A percentile compares a stretch with the other conserved stretches of the same genome.
phyloP scores from a whole-genome alignment of 2,888 invertebrate genomes.

The Baronia brevicornis region DNA sequence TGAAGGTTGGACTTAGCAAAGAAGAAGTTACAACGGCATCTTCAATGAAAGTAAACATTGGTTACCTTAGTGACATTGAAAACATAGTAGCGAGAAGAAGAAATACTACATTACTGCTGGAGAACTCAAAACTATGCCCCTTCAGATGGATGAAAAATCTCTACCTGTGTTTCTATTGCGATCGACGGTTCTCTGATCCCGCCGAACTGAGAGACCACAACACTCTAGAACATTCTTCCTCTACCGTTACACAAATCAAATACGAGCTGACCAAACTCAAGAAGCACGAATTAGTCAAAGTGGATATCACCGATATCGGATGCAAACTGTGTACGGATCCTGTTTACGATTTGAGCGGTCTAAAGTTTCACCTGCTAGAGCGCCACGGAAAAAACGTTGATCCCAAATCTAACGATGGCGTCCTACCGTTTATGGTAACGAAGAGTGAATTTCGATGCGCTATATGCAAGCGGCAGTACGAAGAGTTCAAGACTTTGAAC shows the following conservation, averaged over 20 bases:
- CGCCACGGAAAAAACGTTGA: conserved; percentile 43
- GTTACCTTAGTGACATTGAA: conserved; percentile 27
- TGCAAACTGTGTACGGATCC: conserved; percentile 47
- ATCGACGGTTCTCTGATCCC: conserved; percentile 45
- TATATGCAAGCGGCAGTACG: conserved; percentile 42
- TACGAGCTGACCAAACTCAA: conserved; percentile 41
- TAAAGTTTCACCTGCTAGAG: conserved; percentile 47
- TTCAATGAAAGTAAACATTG: conserved; percentile 23
- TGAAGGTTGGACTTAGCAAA: conserved; percentile 19
- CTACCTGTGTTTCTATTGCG: conserved; percentile 57
- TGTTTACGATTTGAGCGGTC: conserved; percentile 29
- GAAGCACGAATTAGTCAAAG: conserved; percentile 54
- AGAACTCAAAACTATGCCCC: conserved; percentile 52
- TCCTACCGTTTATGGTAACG: conserved; percentile 51
- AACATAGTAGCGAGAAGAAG: conserved; percentile 41
- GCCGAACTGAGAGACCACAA: conserved; percentile 39
- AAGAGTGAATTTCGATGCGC: conserved; percentile 44
- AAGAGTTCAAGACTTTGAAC: conserved; percentile 53
- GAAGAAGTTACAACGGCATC: conserved; percentile 17
- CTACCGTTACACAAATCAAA: conserved; percentile 31
- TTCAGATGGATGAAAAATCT: conserved; percentile 60
- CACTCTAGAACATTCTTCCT: conserved; percentile 27
- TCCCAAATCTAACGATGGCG: conserved; percentile 37
- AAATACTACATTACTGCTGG: conserved; percentile 41
- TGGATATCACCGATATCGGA: conserved; percentile 45